These are phyloP conservation scores for Lamellibrachia luymesi DNA, from an alignment of 1,140 invertebrate genomes.

Conservation along the genomic window DNA sequence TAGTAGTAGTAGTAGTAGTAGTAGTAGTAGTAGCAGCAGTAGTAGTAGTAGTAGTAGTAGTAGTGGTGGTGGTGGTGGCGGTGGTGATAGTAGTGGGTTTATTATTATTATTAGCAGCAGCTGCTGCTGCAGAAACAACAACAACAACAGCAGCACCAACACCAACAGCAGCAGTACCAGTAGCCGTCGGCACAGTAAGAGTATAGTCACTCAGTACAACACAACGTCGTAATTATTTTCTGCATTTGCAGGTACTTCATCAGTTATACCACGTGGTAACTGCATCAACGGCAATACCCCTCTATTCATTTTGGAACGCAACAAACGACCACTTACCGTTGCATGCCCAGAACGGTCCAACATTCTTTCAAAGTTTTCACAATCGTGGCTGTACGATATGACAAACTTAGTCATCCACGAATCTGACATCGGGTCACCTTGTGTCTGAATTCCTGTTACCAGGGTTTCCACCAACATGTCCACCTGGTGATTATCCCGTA, in stretches of 20 bases:
- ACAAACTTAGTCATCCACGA: slow-evolving; percentile 31
- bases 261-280: neutral
- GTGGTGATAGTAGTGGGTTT: no score
- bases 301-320: neutral
- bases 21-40: neutral
- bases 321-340: neutral
- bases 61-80: no score
- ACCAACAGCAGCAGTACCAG: no score
- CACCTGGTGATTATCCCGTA: neutral
- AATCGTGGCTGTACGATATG: slow-evolving; percentile 32
- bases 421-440: slow-evolving; percentile 29
- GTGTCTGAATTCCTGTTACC: slow-evolving; percentile 31
- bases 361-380: slow-evolving; percentile 29
- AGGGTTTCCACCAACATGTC: neutral
- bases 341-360: slow-evolving; percentile 11
- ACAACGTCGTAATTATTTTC: no score
- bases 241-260: neutral
- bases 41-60: neutral
- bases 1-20: neutral
- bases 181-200: no score
- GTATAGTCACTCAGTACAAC: no score
- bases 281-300: neutral
- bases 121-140: no score
- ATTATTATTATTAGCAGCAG: no score
- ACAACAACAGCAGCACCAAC: neutral